Evolutionary conservation across 1,140 invertebrate species (phyloP), one percentile per base, ranked within the genome.

Genomic region (Trachelipus rathkii): DNA sequence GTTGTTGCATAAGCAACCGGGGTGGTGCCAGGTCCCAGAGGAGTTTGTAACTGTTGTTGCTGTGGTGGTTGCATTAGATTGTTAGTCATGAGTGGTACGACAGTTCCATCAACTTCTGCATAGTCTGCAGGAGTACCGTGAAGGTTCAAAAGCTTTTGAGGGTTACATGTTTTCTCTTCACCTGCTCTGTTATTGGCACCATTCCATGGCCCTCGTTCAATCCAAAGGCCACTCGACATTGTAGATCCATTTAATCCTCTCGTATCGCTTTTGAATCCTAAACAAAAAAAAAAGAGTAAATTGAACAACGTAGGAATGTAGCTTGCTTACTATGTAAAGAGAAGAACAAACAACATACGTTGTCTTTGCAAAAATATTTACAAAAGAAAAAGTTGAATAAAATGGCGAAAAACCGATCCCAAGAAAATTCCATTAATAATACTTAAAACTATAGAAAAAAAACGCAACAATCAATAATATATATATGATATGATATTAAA

Each of bases 1-100:
- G 74, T 76, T 7, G 74, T 76, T 44, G 74, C 74, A 19, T 76
- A 76, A 11, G 74, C 74, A 15, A 76, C 74, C 2, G 74, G 74
- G 11, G 74, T 76, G 11, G 74, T 76, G 10, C 44, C 74, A 0
- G 74, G 74, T 66, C n/a, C 67, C 13, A 66, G 43, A 7, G 19
- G 67, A 9, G 74, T 60, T 60, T 60, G 50, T 15, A 60, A 19
- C 50, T 60, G 50, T 19, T 60, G 50, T 19, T 60, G 50, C 8
- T 60, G 50, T 19, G 11, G 50, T 8, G 11, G 50, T 8, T 60
- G 50, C 50, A 15, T 13, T 15, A 60, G 8, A 19, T 19, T 60
- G 19, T 60, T 60, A 8, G 50, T 15, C 50, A 60, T 60, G 50
- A 60, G 68, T 13, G 74, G 74, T 7, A 71, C 71, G 15, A 69